Conservation (phyloP, 1,140 invertebrate species). For the Olivierus martensii region DNA sequence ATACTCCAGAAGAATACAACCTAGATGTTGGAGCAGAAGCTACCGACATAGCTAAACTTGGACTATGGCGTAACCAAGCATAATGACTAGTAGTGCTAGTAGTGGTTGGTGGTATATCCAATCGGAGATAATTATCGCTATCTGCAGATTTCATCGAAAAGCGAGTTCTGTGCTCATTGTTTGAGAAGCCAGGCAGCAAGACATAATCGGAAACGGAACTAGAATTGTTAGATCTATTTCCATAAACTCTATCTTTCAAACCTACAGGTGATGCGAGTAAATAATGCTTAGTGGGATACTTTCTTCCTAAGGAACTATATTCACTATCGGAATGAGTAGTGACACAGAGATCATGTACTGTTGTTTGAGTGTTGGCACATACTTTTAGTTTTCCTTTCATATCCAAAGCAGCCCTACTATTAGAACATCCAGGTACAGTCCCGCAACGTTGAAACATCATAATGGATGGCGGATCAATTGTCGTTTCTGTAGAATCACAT, state of each 20-base stretch:
- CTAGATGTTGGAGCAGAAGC: slow-evolving; percentile 24
- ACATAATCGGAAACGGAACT: slow-evolving; percentile 11
- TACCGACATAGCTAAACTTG: slow-evolving; percentile 41
- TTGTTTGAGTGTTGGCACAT: slow-evolving; percentile 75
- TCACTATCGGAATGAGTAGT: slow-evolving; percentile 11
- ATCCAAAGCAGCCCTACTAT: background rate
- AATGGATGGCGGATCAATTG: too few species aligned
- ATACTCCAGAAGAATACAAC: slow-evolving; percentile 4
- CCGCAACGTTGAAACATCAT: too few species aligned
- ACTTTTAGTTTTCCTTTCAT: slow-evolving; percentile 48
- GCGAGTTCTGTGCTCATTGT: background rate
- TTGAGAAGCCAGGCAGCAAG: background rate
- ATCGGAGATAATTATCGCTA: slow-evolving; percentile 30
- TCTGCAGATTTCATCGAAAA: slow-evolving; percentile 1
- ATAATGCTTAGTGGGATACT: slow-evolving; percentile 7
- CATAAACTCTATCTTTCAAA: slow-evolving; percentile 23
- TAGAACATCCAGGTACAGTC: too few species aligned
- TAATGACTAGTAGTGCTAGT: slow-evolving; percentile 31
- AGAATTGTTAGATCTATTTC: slow-evolving; percentile 19
- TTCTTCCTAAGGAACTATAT: slow-evolving; percentile 15
- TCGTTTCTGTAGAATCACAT: too few species aligned
- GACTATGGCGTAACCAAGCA: slow-evolving; percentile 42
- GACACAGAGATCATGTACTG: slow-evolving; percentile 23
- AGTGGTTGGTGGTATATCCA: slow-evolving; percentile 13
- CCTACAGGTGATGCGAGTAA: slow-evolving; percentile 14